A percentile compares a stretch with the other conserved stretches of the same genome.
phyloP scores from a whole-genome alignment of 2,797 vertebrate species.

The Gymnodraco acuticeps region DNA sequence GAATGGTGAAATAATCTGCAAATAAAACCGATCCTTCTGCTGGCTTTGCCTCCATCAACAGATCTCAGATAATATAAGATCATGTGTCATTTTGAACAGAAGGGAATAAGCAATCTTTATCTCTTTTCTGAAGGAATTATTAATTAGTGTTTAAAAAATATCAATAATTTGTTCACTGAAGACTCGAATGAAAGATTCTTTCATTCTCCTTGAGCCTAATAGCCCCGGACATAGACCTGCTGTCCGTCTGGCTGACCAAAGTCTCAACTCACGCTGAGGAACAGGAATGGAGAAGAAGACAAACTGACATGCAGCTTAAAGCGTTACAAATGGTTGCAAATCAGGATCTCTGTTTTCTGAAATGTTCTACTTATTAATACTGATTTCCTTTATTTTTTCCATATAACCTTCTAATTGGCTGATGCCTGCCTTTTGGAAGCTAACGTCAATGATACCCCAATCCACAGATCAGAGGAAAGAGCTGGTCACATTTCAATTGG shows the following conservation, averaged over 20 bases:
- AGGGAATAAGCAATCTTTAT: neutral
- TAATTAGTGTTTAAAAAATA: neutral
- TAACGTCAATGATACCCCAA: neutral
- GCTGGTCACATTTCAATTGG: neutral
- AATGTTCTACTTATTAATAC: no score
- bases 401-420: neutral
- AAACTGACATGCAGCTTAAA: neutral
- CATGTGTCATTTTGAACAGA: neutral
- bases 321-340: no score
- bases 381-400: no score
- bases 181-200: neutral
- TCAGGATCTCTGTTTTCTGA: no score
- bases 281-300: neutral
- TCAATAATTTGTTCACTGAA: slow-evolving; percentile 14
- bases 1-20: slow-evolving; percentile 15
- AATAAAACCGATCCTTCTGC: neutral
- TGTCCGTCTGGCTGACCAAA: no score
- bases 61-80: neutral
- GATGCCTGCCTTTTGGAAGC: neutral
- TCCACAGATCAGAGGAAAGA: neutral
- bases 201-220: neutral
- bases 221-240: neutral
- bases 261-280: neutral
- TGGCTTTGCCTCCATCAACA: neutral
- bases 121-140: neutral